Evolutionary conservation across 2,113 vertebrate species (phyloP).

Genomic region (Neopipo cinnamomea): DNA sequence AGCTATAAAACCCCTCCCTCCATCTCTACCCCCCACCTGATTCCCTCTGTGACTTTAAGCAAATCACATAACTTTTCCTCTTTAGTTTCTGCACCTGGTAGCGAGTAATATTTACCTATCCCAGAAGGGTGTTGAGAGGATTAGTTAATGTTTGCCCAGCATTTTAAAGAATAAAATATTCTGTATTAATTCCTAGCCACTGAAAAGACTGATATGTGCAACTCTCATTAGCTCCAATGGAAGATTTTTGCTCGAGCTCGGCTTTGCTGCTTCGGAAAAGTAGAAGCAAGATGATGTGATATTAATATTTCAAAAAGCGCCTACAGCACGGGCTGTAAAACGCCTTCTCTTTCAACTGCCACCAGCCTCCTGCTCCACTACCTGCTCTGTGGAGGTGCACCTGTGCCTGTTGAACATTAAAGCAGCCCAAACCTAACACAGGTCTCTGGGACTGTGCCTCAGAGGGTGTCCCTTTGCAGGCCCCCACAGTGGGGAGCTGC

Average conservation of each 20-base stretch:
- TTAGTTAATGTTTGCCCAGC: constrained; percentile 48
- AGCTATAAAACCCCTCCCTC: background rate
- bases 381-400: background rate
- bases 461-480: background rate
- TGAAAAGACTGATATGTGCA: background rate
- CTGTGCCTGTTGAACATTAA: background rate
- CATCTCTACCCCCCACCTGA: background rate
- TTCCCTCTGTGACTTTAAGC: constrained; percentile 22
- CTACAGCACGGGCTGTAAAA: background rate
- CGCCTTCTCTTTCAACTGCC: background rate
- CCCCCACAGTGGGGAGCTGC: background rate
- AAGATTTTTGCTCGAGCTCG: background rate
- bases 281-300: background rate
- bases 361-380: background rate
- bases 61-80: constrained; percentile 17
- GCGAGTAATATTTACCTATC: constrained; percentile 33
- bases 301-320: background rate
- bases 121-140: constrained; percentile 8
- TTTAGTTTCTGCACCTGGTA: constrained; percentile 29
- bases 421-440: background rate
- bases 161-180: constrained; percentile 26
- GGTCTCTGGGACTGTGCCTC: background rate
- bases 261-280: background rate
- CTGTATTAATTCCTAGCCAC: background rate
- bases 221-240: background rate